A percentile compares a stretch with the other conserved stretches of the same genome.
These are phyloP conservation scores for Hartigia nigra DNA, from an alignment of 2,888 invertebrate species.

Conservation along the genomic window DNA sequence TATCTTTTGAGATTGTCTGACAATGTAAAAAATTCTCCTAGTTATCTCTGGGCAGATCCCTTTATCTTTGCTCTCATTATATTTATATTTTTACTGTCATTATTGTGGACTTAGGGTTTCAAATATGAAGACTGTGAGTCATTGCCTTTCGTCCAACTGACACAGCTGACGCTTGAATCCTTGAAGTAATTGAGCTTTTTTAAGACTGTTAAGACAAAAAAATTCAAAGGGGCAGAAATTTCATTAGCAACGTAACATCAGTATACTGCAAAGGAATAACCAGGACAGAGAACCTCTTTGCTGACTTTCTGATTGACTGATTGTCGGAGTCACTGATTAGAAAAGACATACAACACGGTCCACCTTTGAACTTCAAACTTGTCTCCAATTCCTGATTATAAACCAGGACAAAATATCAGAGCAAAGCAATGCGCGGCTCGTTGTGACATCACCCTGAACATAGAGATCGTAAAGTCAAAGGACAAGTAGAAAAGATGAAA, in stretches of 20 bases:
- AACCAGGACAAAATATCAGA: not conserved
- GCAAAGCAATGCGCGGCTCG: not conserved
- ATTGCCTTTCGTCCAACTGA: not conserved
- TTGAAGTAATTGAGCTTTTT: not conserved
- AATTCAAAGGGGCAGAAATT: not conserved
- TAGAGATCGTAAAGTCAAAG: not conserved
- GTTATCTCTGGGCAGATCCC: not conserved
- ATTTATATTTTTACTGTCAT: not conserved
- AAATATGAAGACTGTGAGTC: not conserved
- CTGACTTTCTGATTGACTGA: not conserved
- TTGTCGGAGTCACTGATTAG: not conserved
- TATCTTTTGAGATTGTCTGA: not conserved
- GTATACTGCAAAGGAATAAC: not conserved
- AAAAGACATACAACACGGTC: not conserved
- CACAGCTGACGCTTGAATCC: not conserved
- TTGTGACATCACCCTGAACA: not conserved
- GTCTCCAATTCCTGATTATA: not conserved
- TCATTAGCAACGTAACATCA: not conserved
- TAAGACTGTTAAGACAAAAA: not conserved
- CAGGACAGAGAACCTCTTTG: not conserved
- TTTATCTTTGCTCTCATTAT: not conserved
- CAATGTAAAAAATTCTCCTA: not conserved
- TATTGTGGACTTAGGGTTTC: not conserved
- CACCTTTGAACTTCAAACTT: not conserved
- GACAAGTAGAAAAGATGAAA: not conserved